Base-by-base conservation (phyloP, 64 coral and sea anemone species). In the Exaiptasia diaphana region DNA sequence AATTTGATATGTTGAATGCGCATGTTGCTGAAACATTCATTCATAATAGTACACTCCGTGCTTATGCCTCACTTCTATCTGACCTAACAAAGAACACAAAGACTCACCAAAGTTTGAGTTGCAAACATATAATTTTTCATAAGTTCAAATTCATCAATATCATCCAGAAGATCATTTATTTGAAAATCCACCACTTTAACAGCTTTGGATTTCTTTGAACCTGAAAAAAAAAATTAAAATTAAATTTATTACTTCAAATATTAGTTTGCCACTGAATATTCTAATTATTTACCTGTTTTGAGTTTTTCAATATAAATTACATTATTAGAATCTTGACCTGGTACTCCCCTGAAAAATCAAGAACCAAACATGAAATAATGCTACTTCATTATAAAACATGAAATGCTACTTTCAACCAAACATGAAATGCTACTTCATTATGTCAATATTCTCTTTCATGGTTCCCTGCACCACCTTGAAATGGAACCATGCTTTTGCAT, bases 121-220 rank as follows among this genome's bases (percentile, higher is more conserved):
- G 61, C 50, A 39, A 87, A 87, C 72, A 67, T 67, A 26, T 87
- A 87, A 17, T 87, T 87, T 40, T 87, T 65, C 84, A 87, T 87
- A 13, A 87, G 33, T 68, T 87, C 84, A 78, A 87, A 78, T 43
- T 87, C 84, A 12, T 87, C 84, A 30, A 87, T 33, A 34, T 78
- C 9, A 13, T 28, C 23, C 50, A 50, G 41, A 33, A 68, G 29
- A 53, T 1, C 7, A 28, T 31, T 37, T 5, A 24, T 5, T 4
- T 61, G 20, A 35, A 64, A 0, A 22, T 65, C 61, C 1, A 2
- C 13, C 13, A 34, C 32, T 36, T 65, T 0, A 35, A 65, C 10
- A 18, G 61, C 61, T 0, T 28, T 20, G n/a, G 12, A 65, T 35
- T 35, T 31, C 2, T 64, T 65, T 4, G 32, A 1, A 15, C 32